Evolutionary conservation across 2,888 invertebrate genomes (phyloP), one percentile per base, ranked within the genome.

Genomic region (Sussaba pulchella): DNA sequence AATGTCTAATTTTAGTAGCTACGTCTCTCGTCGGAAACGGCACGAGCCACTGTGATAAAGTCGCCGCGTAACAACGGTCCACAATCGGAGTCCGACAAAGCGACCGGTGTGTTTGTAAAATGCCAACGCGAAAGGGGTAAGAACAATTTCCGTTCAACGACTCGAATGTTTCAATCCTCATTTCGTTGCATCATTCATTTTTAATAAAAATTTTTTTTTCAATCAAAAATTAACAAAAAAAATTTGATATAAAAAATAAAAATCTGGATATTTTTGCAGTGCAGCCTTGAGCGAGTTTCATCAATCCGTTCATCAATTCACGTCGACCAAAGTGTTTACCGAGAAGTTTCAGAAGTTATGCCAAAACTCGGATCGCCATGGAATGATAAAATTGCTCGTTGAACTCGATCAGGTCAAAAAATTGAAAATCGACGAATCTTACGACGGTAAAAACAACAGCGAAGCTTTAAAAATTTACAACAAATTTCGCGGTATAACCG

Each of bases 381-480:
- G 72, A 41, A 90, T 91, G 89, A 85, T 91, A 64, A 85, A 88
- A 50, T 67, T 86, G 45, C 63, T 91, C 9, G 74, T 86, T 39
- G 79, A 85, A 5, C 54, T 87, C 50, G 85, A 88, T 1, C 78
- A 75, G 41, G 82, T 88, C 2, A 57, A 45, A 26, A 82, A 84
- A 4, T 66, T 87, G 10, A 82, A 75, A 50, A 83, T 87, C 21
- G 72, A 50, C 12, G 85, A 87, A n/a, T 86, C 82, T 47, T 90
- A 84, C 57, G 67, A 67, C 70, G 73, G 69, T 31, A 91, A 91
- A 85, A 71, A 89, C 61, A 83, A 88, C 43, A 50, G 73, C 26
- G 73, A 81, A 26, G 90, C 90, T 1, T 24, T 71, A 3, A 73
- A 78, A 26, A 67, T 89, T 45, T 88, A 86, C 19, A 50, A 82